A percentile compares a stretch with the other conserved stretches of the same genome.
phyloP scores from a whole-genome alignment of 2,113 vertebrate species.

The Glaucomys volans region DNA sequence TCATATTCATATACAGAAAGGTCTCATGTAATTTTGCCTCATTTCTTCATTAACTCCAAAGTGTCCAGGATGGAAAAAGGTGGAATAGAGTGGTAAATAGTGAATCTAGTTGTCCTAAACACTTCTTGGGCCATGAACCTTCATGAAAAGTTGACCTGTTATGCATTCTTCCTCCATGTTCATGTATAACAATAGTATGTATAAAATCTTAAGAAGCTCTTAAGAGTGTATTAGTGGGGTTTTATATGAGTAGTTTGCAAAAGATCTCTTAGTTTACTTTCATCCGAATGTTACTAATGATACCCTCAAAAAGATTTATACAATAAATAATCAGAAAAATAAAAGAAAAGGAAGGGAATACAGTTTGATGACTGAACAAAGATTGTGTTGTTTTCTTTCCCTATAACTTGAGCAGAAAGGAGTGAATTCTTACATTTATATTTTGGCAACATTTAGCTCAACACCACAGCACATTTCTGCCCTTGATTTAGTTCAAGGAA shows the following conservation, averaged over 20 bases:
- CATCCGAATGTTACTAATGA: neutral
- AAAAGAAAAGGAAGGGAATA: neutral
- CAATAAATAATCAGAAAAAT: neutral
- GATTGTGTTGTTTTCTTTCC: neutral
- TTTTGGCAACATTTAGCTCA: slow-evolving; percentile 2
- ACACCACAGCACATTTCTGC: neutral
- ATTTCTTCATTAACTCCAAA: neutral
- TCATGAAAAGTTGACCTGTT: neutral
- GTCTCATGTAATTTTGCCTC: neutral
- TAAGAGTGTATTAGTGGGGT: neutral
- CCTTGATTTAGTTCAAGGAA: neutral
- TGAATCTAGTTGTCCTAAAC: neutral
- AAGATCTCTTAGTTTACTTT: neutral
- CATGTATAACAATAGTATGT: neutral
- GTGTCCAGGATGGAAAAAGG: neutral
- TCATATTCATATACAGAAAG: neutral
- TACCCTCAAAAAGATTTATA: neutral
- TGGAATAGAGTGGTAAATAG: neutral
- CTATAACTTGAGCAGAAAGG: neutral
- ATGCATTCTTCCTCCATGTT: neutral
- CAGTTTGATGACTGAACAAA: neutral
- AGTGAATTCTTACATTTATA: neutral
- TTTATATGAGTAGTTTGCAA: neutral
- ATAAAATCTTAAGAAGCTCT: neutral
- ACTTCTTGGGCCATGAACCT: neutral